Base-by-base conservation (phyloP, 2,888 invertebrate species). In the Athalia rosae region DNA sequence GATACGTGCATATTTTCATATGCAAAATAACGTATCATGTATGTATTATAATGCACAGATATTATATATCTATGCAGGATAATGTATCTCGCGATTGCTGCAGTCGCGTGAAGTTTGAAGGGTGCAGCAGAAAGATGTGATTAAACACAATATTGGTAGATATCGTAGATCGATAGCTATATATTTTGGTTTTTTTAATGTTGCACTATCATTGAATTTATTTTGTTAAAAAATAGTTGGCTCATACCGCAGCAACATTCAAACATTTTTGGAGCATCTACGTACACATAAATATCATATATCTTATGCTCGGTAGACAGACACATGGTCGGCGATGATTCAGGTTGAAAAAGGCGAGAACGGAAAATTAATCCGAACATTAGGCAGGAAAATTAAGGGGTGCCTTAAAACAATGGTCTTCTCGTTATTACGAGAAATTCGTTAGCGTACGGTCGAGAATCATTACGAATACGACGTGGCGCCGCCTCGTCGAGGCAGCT, bases 301-400 rank as follows among this genome's bases (percentile, higher is more conserved):
- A 28, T 28, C 28, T 28, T 28, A 28, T 28, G 28, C 28, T 28
- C 2, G 28, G 7, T 59, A 59, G 6, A 67, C 28, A 50, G 50
- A 50, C 50, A n/a, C 59, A 50, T 13, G 64, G 45, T 15, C 50
- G 67, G 67, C 28, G 28, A 50, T 67, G 48, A 67, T 67, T 71
- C 58, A 28, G 50, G 50, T n/a, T 50, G 50, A 67, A 71, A 71
- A 71, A 71, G 58, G 56, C 58, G 50, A 48, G 77, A 84, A 83
- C 84, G 86, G 84, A 86, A 86, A 87, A 87, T 87, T 86, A 86
- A 86, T 87, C 82, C 80, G 80, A 84, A 85, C 86, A 87, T 87
- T 87, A 85, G 84, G 85, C 86, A 86, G 86, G 85, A 87, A 87
- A 87, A 87, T 87, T 85, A 87, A 85, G 84, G 82, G 81, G 77